Base-by-base conservation (phyloP, 2,888 invertebrate genomes). In the Diaprepes abbreviatus region DNA sequence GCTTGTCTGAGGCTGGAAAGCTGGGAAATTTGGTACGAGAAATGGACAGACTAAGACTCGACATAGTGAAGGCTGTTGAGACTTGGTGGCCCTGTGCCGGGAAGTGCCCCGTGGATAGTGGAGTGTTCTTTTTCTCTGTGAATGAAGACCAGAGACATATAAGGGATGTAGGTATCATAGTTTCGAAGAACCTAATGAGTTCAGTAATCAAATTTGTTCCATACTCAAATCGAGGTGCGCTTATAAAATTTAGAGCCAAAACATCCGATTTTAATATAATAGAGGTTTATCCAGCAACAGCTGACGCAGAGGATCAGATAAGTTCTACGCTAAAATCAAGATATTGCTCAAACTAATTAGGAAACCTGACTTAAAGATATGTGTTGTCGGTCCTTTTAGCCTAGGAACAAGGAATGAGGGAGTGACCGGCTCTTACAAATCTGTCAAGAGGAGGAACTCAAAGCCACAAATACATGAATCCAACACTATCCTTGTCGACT, bases 71-170 rank as follows among this genome's bases (percentile, higher is more conserved):
- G 6, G 45, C 50, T 21, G 60, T 31, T n/a, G 48, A 60, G 17
- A 60, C 60, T 10, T 60, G 45, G 60, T 60, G 45, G 60, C 45
- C 60, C 17, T 17, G 28, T 28, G 9, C 17, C 5, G 48, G 45
- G 50, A n/a, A 14, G 35, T 48, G 60, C 19, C 1, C 1, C 31
- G 48, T 60, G 6, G 48, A 21, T 3, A 50, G 21, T 24, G 38
- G 60, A 14, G 14, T 28, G 21, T 60, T 60, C 28, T 60, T 35
- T 19, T 48, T 50, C 60, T 43, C 60, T 14, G 59, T 7, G 4
- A 59, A 59, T 43, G 43, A 59, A n/a, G 45, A 59, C 14, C 21
- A 3, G 50, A 45, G 14, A 43, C 59, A 59, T 12, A 59, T 5
- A 14, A 59, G 50, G 14, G 59, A 45, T 59, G 45, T 59, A 5